These are phyloP conservation scores for Drosophila lacteicornis DNA, from an alignment of 1,140 invertebrate genomes.

Conservation along the genomic window DNA sequence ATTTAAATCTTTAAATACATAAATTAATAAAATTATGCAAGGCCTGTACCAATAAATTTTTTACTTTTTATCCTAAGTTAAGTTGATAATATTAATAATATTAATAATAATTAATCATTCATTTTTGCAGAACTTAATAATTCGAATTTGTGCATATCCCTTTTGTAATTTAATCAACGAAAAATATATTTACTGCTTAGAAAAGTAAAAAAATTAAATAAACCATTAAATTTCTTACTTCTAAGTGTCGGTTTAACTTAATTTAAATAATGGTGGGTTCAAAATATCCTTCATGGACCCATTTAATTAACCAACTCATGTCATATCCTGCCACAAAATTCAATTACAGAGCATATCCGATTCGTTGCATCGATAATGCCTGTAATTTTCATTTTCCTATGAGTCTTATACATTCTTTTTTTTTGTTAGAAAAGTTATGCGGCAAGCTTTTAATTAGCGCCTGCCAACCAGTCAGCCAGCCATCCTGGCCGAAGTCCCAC, in stretches of 20 bases:
- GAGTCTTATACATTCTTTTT: constrained; percentile 18
- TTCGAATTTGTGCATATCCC: no score
- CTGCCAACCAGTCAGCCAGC: constrained; percentile 55
- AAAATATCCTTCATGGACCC: not conserved
- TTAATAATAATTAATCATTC: no score
- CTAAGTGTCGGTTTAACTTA: no score
- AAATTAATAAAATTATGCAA: no score
- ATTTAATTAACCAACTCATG: not conserved
- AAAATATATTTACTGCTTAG: no score
- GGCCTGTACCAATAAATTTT: no score
- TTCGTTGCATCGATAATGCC: constrained; percentile 26
- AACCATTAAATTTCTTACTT: not conserved
- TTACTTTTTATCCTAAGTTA: no score
- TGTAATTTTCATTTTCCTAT: constrained; percentile 36
- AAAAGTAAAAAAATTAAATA: not conserved
- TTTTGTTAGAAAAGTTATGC: constrained; percentile 60
- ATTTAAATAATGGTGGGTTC: not conserved
- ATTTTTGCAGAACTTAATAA: no score
- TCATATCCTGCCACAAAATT: constrained; percentile 3
- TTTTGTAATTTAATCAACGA: not conserved
- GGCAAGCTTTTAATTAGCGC: constrained; percentile 78
- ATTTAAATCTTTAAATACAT: no score
- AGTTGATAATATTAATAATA: no score
- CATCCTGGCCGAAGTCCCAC: constrained; percentile 59
- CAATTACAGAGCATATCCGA: constrained; percentile 32